These are phyloP conservation scores for Euproctis similis DNA, from an alignment of 2,888 invertebrate genomes.

Conservation along the genomic window DNA sequence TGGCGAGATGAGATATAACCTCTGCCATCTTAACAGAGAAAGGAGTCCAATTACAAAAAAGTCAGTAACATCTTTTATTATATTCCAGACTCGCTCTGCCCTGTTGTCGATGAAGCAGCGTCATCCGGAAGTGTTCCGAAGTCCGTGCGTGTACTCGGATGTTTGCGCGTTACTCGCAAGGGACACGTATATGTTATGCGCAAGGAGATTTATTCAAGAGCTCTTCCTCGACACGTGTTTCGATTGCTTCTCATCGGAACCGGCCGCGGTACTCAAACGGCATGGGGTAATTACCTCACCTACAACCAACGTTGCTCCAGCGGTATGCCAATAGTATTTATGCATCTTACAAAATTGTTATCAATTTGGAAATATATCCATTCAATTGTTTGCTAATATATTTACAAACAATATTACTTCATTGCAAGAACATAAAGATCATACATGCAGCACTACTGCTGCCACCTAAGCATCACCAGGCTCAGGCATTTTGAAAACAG, in stretches of 20 bases:
- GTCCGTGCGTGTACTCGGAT: slow-evolving; percentile 94
- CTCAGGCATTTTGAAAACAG: too few species aligned
- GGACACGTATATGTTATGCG: slow-evolving; percentile 87
- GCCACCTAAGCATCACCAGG: too few species aligned
- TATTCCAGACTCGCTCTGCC: slow-evolving; percentile 84
- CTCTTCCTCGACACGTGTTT: slow-evolving; percentile 91
- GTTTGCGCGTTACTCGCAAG: slow-evolving; percentile 86
- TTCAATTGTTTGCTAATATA: too few species aligned
- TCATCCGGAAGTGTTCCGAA: slow-evolving; percentile 84
- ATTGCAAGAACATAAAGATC: too few species aligned
- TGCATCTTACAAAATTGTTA: background rate
- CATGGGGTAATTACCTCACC: slow-evolving; percentile 27
- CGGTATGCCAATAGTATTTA: slow-evolving; percentile 19
- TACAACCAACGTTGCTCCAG: slow-evolving; percentile 5
- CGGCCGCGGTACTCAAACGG: slow-evolving; percentile 60
- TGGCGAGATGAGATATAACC: too few species aligned
- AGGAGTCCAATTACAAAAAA: too few species aligned
- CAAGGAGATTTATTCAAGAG: slow-evolving; percentile 93
- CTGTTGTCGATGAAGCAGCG: slow-evolving; percentile 85
- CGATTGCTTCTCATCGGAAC: slow-evolving; percentile 75
- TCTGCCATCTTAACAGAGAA: too few species aligned
- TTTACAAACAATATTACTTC: too few species aligned
- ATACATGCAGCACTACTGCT: too few species aligned
- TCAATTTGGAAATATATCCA: too few species aligned
- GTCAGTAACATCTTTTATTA: too few species aligned